These are phyloP conservation scores for Hemicentrotus pulcherrimus DNA, from an alignment of 35 echinoderm and acorn worm species.

Conservation along the genomic window DNA sequence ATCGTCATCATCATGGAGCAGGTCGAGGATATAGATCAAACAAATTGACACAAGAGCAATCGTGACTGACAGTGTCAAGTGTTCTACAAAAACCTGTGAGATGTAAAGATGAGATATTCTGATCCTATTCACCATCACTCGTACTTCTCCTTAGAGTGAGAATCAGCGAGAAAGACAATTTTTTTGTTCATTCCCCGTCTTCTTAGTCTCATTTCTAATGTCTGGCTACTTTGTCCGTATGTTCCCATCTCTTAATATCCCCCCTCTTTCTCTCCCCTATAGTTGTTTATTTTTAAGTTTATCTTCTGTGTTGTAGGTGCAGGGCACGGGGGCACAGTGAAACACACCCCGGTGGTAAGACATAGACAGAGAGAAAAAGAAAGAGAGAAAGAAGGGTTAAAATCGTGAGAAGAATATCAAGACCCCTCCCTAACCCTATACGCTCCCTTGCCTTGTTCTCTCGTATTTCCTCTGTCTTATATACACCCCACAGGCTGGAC, in stretches of 20 bases:
- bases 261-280: too few species aligned
- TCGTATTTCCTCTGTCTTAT: neutral
- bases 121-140: neutral
- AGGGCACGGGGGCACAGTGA: too few species aligned
- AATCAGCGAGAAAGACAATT: neutral
- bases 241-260: too few species aligned
- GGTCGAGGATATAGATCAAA: neutral
- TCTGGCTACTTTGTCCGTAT: neutral
- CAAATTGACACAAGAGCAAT: neutral
- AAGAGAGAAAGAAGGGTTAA: neutral
- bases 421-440: neutral
- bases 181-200: neutral
- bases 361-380: neutral
- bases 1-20: neutral
- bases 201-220: neutral
- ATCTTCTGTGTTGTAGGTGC: too few species aligned
- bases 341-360: too few species aligned
- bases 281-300: too few species aligned
- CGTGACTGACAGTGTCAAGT: neutral
- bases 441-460: neutral
- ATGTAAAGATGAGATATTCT: neutral
- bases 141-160: neutral
- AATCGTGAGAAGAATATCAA: neutral
- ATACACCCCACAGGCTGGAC: too few species aligned
- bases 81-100: neutral